Conservation (phyloP, 2,797 vertebrate species). For the Acanthurus lineatus region DNA sequence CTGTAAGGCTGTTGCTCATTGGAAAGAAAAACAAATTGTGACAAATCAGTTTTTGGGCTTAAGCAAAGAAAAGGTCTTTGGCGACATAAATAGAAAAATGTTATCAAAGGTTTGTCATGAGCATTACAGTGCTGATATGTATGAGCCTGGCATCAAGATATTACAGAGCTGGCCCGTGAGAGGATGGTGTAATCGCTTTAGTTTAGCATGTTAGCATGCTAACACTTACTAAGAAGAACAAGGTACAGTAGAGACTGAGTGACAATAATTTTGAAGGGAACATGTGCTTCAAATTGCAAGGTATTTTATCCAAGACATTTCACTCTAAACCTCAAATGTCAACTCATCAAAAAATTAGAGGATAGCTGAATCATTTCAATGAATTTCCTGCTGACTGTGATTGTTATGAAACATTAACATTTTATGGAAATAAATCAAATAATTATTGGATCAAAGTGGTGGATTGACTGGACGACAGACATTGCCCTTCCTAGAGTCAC, state of each 20-base stretch:
- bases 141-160: too few relatives aligned
- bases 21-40: not conserved
- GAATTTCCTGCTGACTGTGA: not conserved
- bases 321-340: not conserved
- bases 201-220: not conserved
- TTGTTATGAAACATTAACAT: too few relatives aligned
- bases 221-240: not conserved
- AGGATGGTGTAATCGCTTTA: too few relatives aligned
- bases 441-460: not conserved
- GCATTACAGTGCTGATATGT: too few relatives aligned
- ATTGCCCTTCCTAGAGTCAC: not conserved
- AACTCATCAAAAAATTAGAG: not conserved
- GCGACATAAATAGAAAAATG: too few relatives aligned
- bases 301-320: constrained; percentile 1
- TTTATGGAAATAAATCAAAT: not conserved
- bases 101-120: too few relatives aligned
- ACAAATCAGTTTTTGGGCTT: not conserved
- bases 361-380: not conserved
- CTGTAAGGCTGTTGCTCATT: not conserved
- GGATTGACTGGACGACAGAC: not conserved
- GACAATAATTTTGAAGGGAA: not conserved
- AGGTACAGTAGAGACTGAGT: not conserved
- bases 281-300: not conserved
- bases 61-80: too few relatives aligned
- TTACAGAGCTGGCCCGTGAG: too few relatives aligned